phyloP scores from a whole-genome alignment of 2,888 invertebrate species.

The Aricia artaxerxes region DNA sequence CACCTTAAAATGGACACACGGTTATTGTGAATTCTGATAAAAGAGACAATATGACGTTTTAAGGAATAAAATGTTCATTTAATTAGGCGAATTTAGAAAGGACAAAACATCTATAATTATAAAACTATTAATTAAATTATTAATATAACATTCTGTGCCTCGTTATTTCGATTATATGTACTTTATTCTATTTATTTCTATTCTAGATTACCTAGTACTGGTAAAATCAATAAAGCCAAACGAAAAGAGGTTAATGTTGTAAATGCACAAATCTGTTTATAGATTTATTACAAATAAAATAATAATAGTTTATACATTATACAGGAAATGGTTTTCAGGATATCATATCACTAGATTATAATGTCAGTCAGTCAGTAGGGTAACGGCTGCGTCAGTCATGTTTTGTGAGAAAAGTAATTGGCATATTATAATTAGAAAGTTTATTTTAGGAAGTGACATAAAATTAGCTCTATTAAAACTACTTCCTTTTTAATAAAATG shows the following conservation, averaged over 20 bases:
- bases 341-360: neutral
- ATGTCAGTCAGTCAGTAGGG: slow-evolving; percentile 11
- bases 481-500: too few species aligned
- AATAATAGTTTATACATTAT: neutral
- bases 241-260: slow-evolving; percentile 1
- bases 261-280: neutral
- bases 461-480: neutral
- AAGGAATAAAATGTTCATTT: too few species aligned
- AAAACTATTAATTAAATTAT: neutral
- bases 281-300: neutral
- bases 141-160: neutral
- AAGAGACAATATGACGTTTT: too few species aligned
- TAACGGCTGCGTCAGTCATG: neutral
- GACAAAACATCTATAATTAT: neutral
- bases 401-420: neutral
- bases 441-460: neutral
- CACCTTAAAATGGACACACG: too few species aligned
- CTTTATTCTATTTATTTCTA: too few species aligned
- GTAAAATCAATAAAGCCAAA: neutral
- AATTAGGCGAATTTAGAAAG: too few species aligned
- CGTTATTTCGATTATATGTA: neutral
- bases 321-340: slow-evolving; percentile 1
- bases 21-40: too few species aligned
- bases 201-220: too few species aligned
- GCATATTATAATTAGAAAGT: neutral